Conservation (phyloP, 2,888 invertebrate genomes). For the Lathronympha strigana region DNA sequence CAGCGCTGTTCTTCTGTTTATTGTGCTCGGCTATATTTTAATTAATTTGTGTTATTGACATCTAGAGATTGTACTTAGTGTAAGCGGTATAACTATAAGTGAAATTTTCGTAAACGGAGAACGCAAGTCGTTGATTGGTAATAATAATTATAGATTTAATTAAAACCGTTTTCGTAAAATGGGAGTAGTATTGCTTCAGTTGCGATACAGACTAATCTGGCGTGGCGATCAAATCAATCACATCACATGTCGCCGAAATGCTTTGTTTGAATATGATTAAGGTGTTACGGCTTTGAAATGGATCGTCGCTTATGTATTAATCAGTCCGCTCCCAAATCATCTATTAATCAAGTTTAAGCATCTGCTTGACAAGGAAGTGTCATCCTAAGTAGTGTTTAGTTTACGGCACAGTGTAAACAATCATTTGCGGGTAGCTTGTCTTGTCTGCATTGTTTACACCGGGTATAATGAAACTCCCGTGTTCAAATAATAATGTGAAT, state of each 20-base stretch:
- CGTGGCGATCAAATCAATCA: conserved; percentile 55
- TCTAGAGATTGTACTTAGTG: conserved; percentile 51
- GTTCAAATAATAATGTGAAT: conserved; percentile 40
- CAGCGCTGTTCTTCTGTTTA: conserved; percentile 70
- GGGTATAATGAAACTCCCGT: conserved; percentile 40
- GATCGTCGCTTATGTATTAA: conserved; percentile 70
- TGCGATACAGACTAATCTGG: neutral
- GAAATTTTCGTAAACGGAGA: neutral
- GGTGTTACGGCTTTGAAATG: conserved; percentile 66
- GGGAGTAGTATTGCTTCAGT: neutral
- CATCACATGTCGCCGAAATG: conserved; percentile 58
- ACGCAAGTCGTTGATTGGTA: neutral
- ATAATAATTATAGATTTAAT: neutral
- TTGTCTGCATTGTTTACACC: conserved; percentile 69
- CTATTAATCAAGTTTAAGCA: conserved; percentile 82
- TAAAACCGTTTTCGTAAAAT: too few species aligned
- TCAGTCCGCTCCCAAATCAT: conserved; percentile 73
- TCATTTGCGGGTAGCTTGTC: conserved; percentile 70
- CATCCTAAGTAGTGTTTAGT: conserved; percentile 81
- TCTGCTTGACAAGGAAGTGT: conserved; percentile 81
- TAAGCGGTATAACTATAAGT: conserved; percentile 43
- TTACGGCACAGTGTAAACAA: conserved; percentile 71
- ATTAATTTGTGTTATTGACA: conserved; percentile 72
- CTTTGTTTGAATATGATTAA: conserved; percentile 73
- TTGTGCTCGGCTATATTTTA: conserved; percentile 69